A percentile compares a stretch with the other conserved stretches of the same genome.
phyloP scores from a whole-genome alignment of 2,113 vertebrate species.

The Mobula hypostoma region DNA sequence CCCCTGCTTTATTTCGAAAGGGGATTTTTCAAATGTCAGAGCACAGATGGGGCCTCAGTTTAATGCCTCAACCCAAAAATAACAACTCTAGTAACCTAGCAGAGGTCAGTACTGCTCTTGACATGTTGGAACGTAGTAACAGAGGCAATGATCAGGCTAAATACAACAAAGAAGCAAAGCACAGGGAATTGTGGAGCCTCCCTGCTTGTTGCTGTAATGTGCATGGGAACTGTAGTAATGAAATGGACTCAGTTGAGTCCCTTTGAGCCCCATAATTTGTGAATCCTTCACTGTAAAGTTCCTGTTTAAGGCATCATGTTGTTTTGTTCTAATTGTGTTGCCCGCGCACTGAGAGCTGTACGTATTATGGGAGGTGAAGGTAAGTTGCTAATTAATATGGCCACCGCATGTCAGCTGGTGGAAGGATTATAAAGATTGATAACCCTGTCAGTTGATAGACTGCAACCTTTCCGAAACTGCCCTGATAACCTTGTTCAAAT shows the following conservation, averaged over 20 bases:
- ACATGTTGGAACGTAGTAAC: background rate
- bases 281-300: background rate
- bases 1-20: background rate
- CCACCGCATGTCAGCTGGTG: background rate
- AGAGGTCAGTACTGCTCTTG: background rate
- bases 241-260: background rate
- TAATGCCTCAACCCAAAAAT: background rate
- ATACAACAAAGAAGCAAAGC: background rate
- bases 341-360: background rate
- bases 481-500: slow-evolving; percentile 12
- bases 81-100: background rate
- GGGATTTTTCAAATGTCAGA: background rate
- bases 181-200: background rate
- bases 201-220: background rate
- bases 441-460: background rate
- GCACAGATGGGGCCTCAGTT: background rate
- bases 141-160: background rate
- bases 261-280: background rate
- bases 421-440: slow-evolving; percentile 25
- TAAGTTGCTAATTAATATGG: slow-evolving; percentile 17
- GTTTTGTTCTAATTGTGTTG: background rate
- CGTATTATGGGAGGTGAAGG: background rate
- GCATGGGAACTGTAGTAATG: too few relatives aligned
- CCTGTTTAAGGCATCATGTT: background rate
- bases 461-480: slow-evolving; percentile 12